Evolutionary conservation across 2,113 vertebrate genomes (phyloP).

Genomic region (Hemiscyllium ocellatum): DNA sequence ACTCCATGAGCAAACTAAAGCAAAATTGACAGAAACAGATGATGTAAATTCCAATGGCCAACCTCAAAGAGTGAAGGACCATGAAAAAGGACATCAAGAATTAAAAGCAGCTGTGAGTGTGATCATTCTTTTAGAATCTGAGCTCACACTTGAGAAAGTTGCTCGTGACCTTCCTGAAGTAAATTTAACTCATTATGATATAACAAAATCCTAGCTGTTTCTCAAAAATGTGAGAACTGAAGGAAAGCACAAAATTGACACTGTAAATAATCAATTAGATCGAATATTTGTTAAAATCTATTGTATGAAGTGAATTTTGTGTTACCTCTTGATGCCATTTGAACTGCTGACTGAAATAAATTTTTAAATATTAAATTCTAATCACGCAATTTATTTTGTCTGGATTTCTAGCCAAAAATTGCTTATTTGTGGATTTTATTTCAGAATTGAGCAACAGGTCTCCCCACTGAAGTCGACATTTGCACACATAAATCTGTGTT

Average conservation of each 20-base stretch:
- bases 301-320: neutral
- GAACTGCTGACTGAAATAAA: conserved; percentile 19
- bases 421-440: neutral
- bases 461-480: neutral
- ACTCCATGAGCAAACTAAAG: neutral
- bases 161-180: neutral
- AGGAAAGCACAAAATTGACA: neutral
- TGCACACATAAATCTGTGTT: neutral
- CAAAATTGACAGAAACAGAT: neutral
- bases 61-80: neutral
- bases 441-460: neutral
- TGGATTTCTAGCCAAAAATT: neutral
- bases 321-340: neutral
- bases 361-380: neutral
- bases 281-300: neutral
- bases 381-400: neutral
- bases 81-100: neutral
- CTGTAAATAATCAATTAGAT: neutral
- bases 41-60: neutral
- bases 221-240: neutral
- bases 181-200: neutral
- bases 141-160: neutral
- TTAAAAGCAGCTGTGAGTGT: neutral
- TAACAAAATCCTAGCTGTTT: neutral
- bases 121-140: neutral